Base-by-base conservation (phyloP, 1,140 invertebrate species). In the Trichonephila inaurata region DNA sequence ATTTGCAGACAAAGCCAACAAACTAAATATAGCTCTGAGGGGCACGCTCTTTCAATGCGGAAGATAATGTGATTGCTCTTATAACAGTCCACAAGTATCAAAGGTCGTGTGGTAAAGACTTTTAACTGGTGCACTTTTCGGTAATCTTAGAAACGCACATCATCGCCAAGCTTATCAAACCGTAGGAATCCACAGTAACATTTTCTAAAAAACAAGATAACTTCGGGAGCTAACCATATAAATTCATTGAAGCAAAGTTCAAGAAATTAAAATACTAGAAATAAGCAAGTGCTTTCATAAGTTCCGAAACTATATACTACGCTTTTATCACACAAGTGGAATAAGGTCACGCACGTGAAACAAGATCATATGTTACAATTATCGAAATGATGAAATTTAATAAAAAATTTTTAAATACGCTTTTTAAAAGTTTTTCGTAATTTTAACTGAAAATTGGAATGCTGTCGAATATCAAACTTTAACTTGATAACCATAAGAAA, bases 151-250 rank as follows among this genome's bases (percentile, higher is more conserved):
- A 64, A 19, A 19, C 21, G 62, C 21, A 77, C 33, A 40, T 77
- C 72, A 77, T 77, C 72, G 33, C 72, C 72, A 18, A 40, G 16
- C 28, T 77, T 77, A 77, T 77, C 72, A 77, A 14, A 77, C 72
- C 1, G 28, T 77, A 18, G 28, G 72, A 77, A 77, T 77, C 14
- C 12, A 21, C 14, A 28, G 69, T 33, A 19, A 14, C 28, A 77
- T 14, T 16, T 16, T 33, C 28, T 28, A 33, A 33, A 72, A 77
- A 77, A 77, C 7, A 33, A 33, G 28, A 77, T 77, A 77, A 28
- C 33, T 77, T 24, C 33, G 33, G 12, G 14, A 21, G 62, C 16
- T 64, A 19, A 21, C 62, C 18, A 64, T 19, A 18, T 6, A 18
- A 40, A 77, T 40, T 77, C 72, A 77, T 18, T 18, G 33, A 77